A percentile compares a stretch with the other conserved stretches of the same genome.
phyloP scores from a whole-genome alignment of 2,888 invertebrate species.

The Hartigia nigra region DNA sequence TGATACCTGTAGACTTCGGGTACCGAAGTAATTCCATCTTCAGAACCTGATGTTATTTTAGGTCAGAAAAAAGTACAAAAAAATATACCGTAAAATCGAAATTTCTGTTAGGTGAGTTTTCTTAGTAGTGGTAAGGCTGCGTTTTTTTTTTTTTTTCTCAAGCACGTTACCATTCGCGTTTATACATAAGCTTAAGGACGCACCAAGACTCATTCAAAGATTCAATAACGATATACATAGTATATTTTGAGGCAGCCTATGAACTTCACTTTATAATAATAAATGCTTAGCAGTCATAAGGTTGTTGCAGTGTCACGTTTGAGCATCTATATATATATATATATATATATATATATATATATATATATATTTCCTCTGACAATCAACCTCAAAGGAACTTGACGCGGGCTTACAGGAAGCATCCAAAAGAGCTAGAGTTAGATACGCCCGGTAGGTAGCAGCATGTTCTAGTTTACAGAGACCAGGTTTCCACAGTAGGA shows the following conservation, averaged over 20 bases:
- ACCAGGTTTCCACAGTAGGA: neutral
- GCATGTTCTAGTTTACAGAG: neutral
- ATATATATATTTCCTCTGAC: neutral
- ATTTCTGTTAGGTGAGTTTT: neutral
- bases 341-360: neutral
- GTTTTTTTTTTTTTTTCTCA: neutral
- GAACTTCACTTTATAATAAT: neutral
- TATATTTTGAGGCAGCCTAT: neutral
- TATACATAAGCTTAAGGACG: neutral
- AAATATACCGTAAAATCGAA: neutral
- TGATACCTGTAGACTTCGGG: neutral
- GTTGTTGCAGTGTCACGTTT: neutral
- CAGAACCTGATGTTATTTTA: neutral
- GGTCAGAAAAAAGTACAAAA: neutral
- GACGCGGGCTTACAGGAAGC: neutral
- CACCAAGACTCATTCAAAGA: neutral
- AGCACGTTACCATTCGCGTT: neutral
- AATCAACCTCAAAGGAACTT: neutral
- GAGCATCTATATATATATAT: neutral
- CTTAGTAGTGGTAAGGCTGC: neutral
- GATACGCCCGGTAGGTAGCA: neutral
- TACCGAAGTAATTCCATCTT: neutral
- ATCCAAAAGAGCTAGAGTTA: neutral
- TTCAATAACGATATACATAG: neutral
- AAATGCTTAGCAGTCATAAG: neutral